Evolutionary conservation across 2,113 vertebrate genomes (phyloP).

Genomic region (Phasianus colchicus): DNA sequence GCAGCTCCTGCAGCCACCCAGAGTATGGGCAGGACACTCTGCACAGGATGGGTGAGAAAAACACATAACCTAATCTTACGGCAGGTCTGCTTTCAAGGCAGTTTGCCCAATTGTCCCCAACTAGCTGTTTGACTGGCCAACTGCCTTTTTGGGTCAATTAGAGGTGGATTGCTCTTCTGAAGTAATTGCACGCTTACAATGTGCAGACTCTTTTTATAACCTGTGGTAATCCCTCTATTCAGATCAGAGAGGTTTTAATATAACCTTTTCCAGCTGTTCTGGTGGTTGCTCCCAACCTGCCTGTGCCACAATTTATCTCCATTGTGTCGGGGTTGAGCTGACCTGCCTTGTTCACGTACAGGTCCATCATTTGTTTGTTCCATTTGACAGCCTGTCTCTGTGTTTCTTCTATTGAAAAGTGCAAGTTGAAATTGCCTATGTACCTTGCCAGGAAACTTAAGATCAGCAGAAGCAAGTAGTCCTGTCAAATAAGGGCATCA

Average conservation of each 20-base stretch:
- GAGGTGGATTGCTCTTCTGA: background rate
- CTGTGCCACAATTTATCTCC: conserved; percentile 12
- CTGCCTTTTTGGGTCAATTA: background rate
- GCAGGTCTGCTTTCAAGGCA: background rate
- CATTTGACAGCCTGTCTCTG: background rate
- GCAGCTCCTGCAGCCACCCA: background rate
- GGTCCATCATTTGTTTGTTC: background rate
- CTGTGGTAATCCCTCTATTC: background rate
- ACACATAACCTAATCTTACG: background rate
- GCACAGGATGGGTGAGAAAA: background rate
- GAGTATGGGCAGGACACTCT: background rate
- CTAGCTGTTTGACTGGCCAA: background rate
- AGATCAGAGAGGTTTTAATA: background rate
- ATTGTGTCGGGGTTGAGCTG: background rate
- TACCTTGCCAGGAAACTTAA: background rate
- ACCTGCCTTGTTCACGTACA: background rate
- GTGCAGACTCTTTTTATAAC: background rate
- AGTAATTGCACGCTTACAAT: background rate
- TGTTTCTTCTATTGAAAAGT: background rate
- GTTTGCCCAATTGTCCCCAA: background rate
- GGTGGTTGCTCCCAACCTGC: background rate
- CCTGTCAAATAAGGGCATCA: conserved; percentile 1
- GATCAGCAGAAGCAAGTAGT: background rate
- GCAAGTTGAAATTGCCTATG: background rate
- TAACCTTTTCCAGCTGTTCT: background rate